Evolutionary conservation across 2,888 invertebrate species (phyloP).

Genomic region (Ochropleura leucogaster): DNA sequence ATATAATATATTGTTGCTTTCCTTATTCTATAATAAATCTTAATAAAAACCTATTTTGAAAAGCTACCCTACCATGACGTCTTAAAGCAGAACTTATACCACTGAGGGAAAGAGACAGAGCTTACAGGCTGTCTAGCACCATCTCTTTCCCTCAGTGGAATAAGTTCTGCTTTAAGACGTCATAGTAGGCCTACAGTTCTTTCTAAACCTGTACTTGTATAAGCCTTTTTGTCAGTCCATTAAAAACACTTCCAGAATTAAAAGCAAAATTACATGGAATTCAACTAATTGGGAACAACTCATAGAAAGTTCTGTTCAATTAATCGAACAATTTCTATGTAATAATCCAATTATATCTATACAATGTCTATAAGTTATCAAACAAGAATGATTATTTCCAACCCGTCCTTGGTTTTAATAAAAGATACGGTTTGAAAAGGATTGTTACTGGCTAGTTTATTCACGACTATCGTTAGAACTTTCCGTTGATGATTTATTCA

Average conservation of each 20-base stretch:
- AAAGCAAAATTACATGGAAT: slow-evolving; percentile 24
- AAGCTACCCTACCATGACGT: too few species aligned
- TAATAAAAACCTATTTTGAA: not conserved
- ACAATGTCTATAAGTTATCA: slow-evolving; percentile 16
- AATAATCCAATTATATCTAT: slow-evolving; percentile 44
- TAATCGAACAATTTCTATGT: slow-evolving; percentile 32
- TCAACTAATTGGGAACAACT: slow-evolving; percentile 36
- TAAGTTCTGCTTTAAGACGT: too few species aligned
- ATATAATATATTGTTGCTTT: not conserved
- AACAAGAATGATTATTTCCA: slow-evolving; percentile 26
- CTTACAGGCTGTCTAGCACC: too few species aligned
- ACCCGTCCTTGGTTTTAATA: slow-evolving; percentile 36
- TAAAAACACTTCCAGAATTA: not conserved
- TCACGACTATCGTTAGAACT: not conserved
- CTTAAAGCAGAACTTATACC: too few species aligned
- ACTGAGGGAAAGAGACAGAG: too few species aligned
- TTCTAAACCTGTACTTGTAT: not conserved
- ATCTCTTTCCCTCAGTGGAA: too few species aligned
- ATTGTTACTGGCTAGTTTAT: slow-evolving; percentile 16
- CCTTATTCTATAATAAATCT: not conserved
- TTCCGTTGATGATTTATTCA: not conserved
- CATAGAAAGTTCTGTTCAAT: slow-evolving; percentile 29
- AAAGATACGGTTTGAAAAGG: slow-evolving; percentile 29
- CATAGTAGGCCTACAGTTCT: too few species aligned
- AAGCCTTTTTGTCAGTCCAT: not conserved